phyloP scores from a whole-genome alignment of 2,797 vertebrate species.

The Argya squamiceps region DNA sequence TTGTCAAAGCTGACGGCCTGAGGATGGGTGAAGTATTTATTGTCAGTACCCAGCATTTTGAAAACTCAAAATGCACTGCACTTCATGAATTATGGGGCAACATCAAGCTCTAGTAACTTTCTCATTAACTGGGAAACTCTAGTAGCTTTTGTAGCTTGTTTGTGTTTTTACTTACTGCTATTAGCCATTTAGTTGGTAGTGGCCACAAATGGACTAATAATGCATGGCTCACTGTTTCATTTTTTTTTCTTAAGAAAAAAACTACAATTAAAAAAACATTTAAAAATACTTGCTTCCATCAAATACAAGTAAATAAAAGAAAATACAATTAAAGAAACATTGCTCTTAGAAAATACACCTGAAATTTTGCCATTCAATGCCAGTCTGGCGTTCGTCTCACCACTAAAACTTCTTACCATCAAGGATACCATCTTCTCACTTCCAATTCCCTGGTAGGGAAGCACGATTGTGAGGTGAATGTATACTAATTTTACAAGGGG shows the following conservation, averaged over 20 bases:
- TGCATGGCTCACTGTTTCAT: neutral
- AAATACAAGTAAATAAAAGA: neutral
- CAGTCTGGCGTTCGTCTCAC: neutral
- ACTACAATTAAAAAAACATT: accelerated
- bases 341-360: neutral
- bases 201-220: neutral
- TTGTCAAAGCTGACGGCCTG: neutral
- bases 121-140: neutral
- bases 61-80: neutral
- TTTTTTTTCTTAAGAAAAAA: neutral
- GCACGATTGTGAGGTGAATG: neutral
- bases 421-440: neutral
- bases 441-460: neutral
- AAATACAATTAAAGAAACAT: neutral
- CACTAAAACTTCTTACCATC: neutral
- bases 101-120: neutral
- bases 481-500: neutral
- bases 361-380: neutral
- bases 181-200: neutral
- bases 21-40: neutral
- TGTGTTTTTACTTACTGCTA: neutral
- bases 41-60: neutral
- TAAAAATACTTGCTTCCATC: neutral
- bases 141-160: neutral
- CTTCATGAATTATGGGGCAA: neutral